These are phyloP conservation scores for Scaptomyza cyrtandrae DNA, from an alignment of 2,888 invertebrate species.

Conservation along the genomic window DNA sequence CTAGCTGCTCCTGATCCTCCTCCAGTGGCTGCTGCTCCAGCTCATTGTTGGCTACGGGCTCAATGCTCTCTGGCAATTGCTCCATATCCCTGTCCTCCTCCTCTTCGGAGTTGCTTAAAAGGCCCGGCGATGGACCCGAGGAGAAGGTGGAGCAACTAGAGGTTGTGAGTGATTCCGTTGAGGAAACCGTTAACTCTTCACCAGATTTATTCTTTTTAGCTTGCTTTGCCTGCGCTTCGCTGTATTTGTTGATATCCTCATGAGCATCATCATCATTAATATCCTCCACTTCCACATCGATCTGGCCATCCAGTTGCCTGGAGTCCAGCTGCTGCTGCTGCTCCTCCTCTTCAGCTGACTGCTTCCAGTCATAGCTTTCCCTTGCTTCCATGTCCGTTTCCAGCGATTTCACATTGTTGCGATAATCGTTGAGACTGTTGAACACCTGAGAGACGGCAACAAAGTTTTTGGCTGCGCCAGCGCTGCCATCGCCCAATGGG, in stretches of 20 bases:
- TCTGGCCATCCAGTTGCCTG: background rate
- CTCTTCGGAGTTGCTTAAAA: slow-evolving; percentile 74
- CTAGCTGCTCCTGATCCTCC: slow-evolving; percentile 9
- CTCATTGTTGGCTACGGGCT: background rate
- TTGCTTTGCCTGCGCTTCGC: slow-evolving; percentile 57
- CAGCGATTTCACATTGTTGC: slow-evolving; percentile 81
- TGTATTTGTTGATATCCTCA: slow-evolving; percentile 80
- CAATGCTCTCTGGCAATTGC: slow-evolving; percentile 35
- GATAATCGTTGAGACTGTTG: slow-evolving; percentile 87
- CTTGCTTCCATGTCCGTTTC: slow-evolving; percentile 55
- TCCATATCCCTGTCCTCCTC: slow-evolving; percentile 62
- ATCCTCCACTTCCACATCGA: slow-evolving; percentile 4
- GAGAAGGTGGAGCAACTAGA: slow-evolving; percentile 84
- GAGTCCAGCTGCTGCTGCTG: background rate
- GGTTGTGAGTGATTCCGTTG: slow-evolving; percentile 83
- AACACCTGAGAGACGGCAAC: slow-evolving; percentile 88
- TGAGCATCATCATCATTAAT: slow-evolving; percentile 40
- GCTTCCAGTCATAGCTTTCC: slow-evolving; percentile 65
- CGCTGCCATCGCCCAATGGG: slow-evolving; percentile 63
- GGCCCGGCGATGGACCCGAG: slow-evolving; percentile 83
- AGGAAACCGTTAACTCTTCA: slow-evolving; percentile 62
- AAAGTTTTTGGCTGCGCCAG: slow-evolving; percentile 78
- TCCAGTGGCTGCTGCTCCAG: slow-evolving; percentile 4
- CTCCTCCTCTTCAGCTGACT: slow-evolving; percentile 39
- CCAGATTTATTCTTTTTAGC: slow-evolving; percentile 20